Base-by-base conservation (phyloP, 2,113 vertebrate genomes). In the Gambusia affinis region DNA sequence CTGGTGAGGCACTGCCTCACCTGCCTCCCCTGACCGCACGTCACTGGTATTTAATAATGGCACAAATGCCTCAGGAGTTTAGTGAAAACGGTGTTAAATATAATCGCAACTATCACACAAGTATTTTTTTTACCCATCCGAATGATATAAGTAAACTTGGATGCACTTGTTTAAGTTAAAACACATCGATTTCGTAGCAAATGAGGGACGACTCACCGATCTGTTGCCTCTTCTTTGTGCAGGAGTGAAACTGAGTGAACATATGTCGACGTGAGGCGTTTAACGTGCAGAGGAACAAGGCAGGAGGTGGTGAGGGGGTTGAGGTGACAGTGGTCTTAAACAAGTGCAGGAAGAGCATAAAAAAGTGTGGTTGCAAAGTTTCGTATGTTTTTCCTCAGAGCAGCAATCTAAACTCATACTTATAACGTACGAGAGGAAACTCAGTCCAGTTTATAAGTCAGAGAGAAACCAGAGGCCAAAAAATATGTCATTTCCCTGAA, bases 401-500 rank as follows among this genome's bases (percentile, higher is more conserved):
- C 69, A 75, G 66, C 11, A 37, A 57, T 24, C 39, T 0, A 62
- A 63, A 72, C 27, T 75, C 51, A 69, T 22, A 78, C 8, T 8
- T n/a, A 27, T 14, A 11, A 39, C 12, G 22, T 65, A 37, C 30
- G 75, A 51, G 70, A 33, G 77, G 14, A 85, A 69, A 69, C 65
- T n/a, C 22, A 24, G 19, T 12, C 47, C 75, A 44, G 33, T 31
- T 54, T 89, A 86, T 80, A 85, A 81, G 87, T 89, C 35, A 86
- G 0, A 14, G 37, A 62, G 0, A 42, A 64, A 79, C 28, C 67
- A 60, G 27, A 66, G 24, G 82, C 75, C 81, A 77, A 73, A 83
- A 72, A 75, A 28, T 65, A 31, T 24, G 22, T 60, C 61, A 67
- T 80, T 88, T 81, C 83, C 85, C 80, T 77, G 81, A 88, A 87